phyloP scores from a whole-genome alignment of 1,140 invertebrate genomes.

The Drosophila littoralis region DNA sequence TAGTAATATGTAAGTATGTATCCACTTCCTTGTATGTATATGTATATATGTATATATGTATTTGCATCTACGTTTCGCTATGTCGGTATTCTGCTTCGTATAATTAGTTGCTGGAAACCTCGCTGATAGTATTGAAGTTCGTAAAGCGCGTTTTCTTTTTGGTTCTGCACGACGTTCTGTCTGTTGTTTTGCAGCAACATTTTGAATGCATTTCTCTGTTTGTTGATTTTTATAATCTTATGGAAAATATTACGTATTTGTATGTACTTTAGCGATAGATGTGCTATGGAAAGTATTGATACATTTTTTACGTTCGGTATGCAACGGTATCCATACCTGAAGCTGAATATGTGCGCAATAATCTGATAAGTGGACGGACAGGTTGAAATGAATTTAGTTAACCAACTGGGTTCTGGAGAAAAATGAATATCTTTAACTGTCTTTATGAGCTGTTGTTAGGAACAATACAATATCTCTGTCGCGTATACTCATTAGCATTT shows the following conservation, averaged over 20 bases:
- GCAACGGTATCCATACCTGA: constrained; percentile 28
- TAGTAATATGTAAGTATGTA: constrained; percentile 32
- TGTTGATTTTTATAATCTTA: not conserved
- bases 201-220: constrained; percentile 66
- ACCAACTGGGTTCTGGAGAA: constrained; percentile 35
- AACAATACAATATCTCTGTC: constrained; percentile 59
- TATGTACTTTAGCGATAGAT: constrained; percentile 18
- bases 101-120: constrained; percentile 78
- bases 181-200: constrained; percentile 60
- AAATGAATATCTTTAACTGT: constrained; percentile 18
- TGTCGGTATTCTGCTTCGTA: constrained; percentile 28
- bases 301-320: constrained; percentile 40
- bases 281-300: constrained; percentile 58
- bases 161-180: constrained; percentile 18
- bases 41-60: constrained; percentile 18
- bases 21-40: constrained; percentile 6
- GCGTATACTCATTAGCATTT: constrained; percentile 9
- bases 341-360: constrained; percentile 37
- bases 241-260: constrained; percentile 58
- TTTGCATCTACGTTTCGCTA: constrained; percentile 55
- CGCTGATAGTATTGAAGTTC: constrained; percentile 70
- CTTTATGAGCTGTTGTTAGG: constrained; percentile 55
- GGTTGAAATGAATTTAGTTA: constrained; percentile 70
- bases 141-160: constrained; percentile 39
- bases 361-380: constrained; percentile 78